Evolutionary conservation across 2,113 vertebrate genomes (phyloP), one percentile per base, ranked within the genome.

Genomic region (Junco hyemalis): DNA sequence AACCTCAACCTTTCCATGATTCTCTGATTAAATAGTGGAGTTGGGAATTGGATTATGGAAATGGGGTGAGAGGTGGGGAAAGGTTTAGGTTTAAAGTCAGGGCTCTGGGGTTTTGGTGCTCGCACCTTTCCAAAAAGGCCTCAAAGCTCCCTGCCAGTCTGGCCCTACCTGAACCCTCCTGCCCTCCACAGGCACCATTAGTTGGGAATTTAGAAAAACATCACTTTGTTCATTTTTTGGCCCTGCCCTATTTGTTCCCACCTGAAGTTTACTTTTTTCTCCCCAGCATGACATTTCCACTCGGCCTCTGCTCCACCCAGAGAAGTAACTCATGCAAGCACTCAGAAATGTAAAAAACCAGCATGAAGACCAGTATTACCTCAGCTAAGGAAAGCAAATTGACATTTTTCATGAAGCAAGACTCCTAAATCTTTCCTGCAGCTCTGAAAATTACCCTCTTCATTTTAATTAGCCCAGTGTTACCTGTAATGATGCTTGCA

Each of bases 181-280:
- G 29, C 20, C 51, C 45, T 33, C 51, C 5, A 4, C 24, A 54
- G 16, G 5, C 22, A 12, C 4, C 44, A 23, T 31, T 18, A 40
- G 14, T 1, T n/a, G 31, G 17, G 8, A 84, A 66, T 33, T n/a
- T 12, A 24, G 3, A 29, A 40, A 19, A 87, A 40, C 1, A 73
- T 48, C 2, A 2, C 24, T 78, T 38, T 1, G 0, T 31, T 42
- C 2, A 40, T 24, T 57, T 66, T 14, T 44, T 73, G 1, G 4
- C 29, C 53, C 17, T 69, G 42, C 13, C 24, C 23, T 53, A 2
- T 64, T 70, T 54, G 42, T 54, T 86, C 35, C 38, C 19, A 18
- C 6, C 20, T 25, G 6, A 35, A 25, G 28, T 72, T 38, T 19
- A 35, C 17, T 14, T 86, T 68, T 59, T 38, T 9, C 28, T 40